These are phyloP conservation scores for Agrypnus murinus DNA, from an alignment of 2,888 invertebrate species.

Conservation along the genomic window DNA sequence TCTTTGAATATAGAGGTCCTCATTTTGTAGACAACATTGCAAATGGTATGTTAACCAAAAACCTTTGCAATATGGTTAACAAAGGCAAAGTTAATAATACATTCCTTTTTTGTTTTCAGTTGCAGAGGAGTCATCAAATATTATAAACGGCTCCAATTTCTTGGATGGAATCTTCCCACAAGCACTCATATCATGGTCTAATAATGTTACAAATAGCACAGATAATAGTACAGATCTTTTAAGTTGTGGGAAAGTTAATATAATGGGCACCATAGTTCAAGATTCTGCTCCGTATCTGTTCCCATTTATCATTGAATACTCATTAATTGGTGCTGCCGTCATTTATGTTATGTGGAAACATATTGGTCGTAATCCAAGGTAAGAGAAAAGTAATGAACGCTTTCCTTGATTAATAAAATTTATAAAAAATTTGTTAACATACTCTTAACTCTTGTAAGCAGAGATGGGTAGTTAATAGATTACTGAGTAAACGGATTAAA, in stretches of 20 bases:
- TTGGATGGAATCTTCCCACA: conserved; percentile 66
- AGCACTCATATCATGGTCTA: conserved; percentile 55
- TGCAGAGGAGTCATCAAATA: conserved; percentile 51
- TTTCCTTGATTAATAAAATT: no score
- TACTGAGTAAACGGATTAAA: no score
- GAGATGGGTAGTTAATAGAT: no score
- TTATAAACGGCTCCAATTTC: conserved; percentile 62
- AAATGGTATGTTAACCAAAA: conserved; percentile 61
- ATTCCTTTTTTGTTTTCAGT: no score
- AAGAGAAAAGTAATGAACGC: conserved; percentile 57
- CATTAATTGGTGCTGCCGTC: conserved; percentile 94
- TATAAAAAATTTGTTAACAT: no score
- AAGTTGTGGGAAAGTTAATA: conserved; percentile 87
- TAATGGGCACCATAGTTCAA: conserved; percentile 94
- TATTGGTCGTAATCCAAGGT: conserved; percentile 91
- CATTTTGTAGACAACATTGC: conserved; percentile 65
- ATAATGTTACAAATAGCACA: conserved; percentile 65
- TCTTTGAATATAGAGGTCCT: conserved; percentile 69
- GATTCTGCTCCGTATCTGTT: conserved; percentile 96
- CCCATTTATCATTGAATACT: conserved; percentile 97
- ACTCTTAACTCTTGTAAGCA: no score
- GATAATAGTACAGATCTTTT: conserved; percentile 70
- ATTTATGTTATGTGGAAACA: conserved; percentile 98
- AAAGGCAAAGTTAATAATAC: no score
- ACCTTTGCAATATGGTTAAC: not conserved